A percentile compares a stretch with the other conserved stretches of the same genome.
Evolutionary conservation across 2,113 vertebrate genomes (phyloP).

Genomic region (Petromus typicus): DNA sequence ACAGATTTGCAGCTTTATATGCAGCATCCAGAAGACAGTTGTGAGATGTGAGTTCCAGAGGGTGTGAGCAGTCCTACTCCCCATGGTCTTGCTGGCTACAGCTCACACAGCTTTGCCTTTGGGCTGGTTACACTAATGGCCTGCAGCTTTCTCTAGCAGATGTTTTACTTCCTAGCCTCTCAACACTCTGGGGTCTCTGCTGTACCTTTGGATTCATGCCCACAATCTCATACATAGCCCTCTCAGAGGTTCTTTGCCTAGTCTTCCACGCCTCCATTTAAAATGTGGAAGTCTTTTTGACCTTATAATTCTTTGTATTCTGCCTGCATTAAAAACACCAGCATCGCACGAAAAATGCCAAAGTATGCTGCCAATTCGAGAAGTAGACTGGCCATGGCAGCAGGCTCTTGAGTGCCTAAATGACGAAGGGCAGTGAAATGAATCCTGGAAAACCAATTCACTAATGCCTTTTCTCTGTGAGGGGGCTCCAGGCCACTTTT

Average conservation of each 20-base stretch:
- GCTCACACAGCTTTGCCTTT: neutral
- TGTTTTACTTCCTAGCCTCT: neutral
- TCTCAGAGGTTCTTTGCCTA: neutral
- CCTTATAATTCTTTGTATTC: neutral
- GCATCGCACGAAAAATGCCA: neutral
- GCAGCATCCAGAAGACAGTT: neutral
- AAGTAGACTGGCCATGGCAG: neutral
- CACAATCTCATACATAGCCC: neutral
- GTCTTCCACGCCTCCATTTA: neutral
- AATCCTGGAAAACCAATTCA: neutral
- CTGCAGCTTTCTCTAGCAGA: neutral
- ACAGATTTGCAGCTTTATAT: neutral
- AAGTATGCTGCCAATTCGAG: neutral
- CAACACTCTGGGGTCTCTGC: neutral
- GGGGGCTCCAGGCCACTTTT: neutral
- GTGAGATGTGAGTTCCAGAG: neutral
- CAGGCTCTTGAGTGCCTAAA: neutral
- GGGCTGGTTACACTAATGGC: neutral
- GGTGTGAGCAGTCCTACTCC: neutral
- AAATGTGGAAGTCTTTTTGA: neutral
- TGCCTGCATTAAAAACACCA: neutral
- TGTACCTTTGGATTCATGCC: neutral
- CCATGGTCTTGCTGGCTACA: neutral
- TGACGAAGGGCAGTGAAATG: neutral
- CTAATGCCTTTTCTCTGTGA: neutral